Conservation (phyloP, 2,113 vertebrate species). For the Rhinopomastus cyanomelas region DNA sequence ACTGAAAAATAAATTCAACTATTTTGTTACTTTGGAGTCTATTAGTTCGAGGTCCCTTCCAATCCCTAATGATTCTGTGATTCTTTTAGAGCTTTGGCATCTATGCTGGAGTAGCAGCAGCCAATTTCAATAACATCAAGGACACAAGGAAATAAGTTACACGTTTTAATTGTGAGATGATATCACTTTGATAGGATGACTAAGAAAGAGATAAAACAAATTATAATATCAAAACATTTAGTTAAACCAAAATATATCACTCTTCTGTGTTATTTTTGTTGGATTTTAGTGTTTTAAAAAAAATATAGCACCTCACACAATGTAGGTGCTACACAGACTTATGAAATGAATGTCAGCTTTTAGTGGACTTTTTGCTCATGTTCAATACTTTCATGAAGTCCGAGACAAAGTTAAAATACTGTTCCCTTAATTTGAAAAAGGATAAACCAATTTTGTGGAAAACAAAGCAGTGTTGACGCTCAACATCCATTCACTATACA, state of each 20-base stretch:
- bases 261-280: background rate
- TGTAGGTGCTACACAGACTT: background rate
- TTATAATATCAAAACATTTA: slow-evolving; percentile 54
- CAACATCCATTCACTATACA: background rate
- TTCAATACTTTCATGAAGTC: background rate
- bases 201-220: slow-evolving; percentile 21
- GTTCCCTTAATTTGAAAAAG: background rate
- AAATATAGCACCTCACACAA: background rate
- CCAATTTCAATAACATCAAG: slow-evolving; percentile 21
- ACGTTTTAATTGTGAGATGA: slow-evolving; percentile 66
- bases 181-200: slow-evolving; percentile 2
- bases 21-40: slow-evolving; percentile 36
- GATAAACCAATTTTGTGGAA: background rate
- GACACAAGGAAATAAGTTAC: slow-evolving; percentile 52
- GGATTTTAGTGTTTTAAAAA: background rate
- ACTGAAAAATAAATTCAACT: slow-evolving; percentile 47
- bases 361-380: background rate
- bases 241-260: slow-evolving; percentile 31
- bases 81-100: slow-evolving; percentile 22
- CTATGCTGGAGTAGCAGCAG: background rate
- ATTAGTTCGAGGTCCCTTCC: too few relatives aligned
- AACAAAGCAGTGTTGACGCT: background rate
- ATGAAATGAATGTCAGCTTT: background rate
- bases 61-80: too few relatives aligned
- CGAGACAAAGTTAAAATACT: background rate